These are phyloP conservation scores for Lathronympha strigana DNA, from an alignment of 2,888 invertebrate species.

Conservation along the genomic window DNA sequence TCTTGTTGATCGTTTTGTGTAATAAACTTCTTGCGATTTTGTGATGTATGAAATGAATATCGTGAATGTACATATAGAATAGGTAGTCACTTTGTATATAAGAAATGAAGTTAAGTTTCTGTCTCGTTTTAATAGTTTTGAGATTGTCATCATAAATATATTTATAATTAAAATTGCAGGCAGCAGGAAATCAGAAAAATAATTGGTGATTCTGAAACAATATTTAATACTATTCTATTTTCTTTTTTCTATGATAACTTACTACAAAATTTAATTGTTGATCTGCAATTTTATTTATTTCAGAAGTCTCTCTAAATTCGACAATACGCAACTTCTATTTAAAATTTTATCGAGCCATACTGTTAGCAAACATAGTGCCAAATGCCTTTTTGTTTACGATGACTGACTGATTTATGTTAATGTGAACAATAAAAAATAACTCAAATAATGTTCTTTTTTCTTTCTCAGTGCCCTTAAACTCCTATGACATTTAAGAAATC, in stretches of 20 bases:
- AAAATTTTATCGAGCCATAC: conserved; percentile 69
- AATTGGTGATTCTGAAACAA: neutral
- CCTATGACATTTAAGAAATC: neutral
- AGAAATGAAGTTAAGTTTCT: conserved; percentile 37
- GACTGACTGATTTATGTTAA: conserved; percentile 76
- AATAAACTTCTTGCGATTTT: conserved; percentile 42
- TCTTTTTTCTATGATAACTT: neutral
- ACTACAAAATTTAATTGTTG: neutral
- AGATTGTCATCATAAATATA: conserved; percentile 29
- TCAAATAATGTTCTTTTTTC: conserved; percentile 43
- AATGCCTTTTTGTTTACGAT: conserved; percentile 80
- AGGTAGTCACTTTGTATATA: conserved; percentile 41
- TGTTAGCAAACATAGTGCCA: conserved; percentile 81
- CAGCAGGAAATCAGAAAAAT: neutral
- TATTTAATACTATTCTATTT: neutral
- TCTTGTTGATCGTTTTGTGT: conserved; percentile 61
- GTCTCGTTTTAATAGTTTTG: conserved; percentile 15
- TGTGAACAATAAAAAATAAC: conserved; percentile 61
- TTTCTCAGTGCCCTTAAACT: neutral
- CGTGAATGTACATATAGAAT: conserved; percentile 38
- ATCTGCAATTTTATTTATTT: conserved; percentile 15
- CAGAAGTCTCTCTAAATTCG: conserved; percentile 30
- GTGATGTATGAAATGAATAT: conserved; percentile 30
- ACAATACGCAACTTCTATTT: conserved; percentile 46
- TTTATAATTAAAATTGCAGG: conserved; percentile 6